Base-by-base conservation (phyloP, 2,113 vertebrate genomes). In the Aegypius monachus region DNA sequence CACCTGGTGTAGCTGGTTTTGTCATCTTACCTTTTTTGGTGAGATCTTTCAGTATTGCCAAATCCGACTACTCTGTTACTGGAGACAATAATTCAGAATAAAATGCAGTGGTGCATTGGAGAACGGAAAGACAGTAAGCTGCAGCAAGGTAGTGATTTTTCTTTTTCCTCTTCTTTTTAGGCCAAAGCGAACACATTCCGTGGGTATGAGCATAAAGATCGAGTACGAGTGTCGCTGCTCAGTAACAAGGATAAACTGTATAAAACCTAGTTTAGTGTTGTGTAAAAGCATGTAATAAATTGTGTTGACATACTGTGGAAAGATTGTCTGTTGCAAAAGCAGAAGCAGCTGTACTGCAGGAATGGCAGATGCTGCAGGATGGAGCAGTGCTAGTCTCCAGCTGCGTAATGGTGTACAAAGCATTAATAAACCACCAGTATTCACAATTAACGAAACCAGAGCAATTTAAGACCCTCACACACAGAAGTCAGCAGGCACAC, bases 121-220 rank as follows among this genome's bases (percentile, higher is more conserved):
- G 10, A 48, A 36, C 18, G 18, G 7, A 14, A 20, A 45, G 56
- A 13, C 20, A 11, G 1, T 13, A 22, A 53, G 5, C 55, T 43
- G 53, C 13, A 16, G 6, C 7, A 0, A 43, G 13, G 47, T 8
- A 17, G 7, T 53, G 11, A 84, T 42, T 42, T 34, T 5, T 25
- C 5, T 21, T 67, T 77, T 73, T n/a, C 22, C 36, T 93, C n/a
- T 75, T 53, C 7, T 48, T 97, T 90, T 81, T 38, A 98, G 98
- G 93, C 58, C 91, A 50, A 95, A 88, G 93, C 2, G 14, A 95
- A 83, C 93, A 91, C 94, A 91, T 96, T 96, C 97, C 43, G n/a
- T 86, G 95, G 93, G 86, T 61, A 74, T 11, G 32, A 90, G 87
- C 25, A 6, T 86, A 36, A 93, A 97, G 90, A 23, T 75, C 27